Evolutionary conservation across 2,797 vertebrate species (phyloP), one percentile per base, ranked within the genome.

Genomic region (Fratercula arctica): DNA sequence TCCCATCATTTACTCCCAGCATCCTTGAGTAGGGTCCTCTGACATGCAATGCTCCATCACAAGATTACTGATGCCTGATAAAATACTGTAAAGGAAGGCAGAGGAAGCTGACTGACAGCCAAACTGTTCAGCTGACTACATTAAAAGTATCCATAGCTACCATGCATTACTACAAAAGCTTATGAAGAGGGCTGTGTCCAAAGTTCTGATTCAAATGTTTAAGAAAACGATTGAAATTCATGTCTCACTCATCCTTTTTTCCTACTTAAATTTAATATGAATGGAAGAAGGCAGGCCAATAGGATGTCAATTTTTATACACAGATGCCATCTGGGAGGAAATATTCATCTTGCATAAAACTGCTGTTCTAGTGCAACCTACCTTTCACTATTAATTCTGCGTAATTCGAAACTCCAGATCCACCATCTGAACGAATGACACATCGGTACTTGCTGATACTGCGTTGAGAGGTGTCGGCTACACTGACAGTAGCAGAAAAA

Each of bases 391-490:
- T 99, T 72, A 99, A 97, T 84, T 99, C 99, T 0, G 99, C 99
- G 1, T 99, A 99, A 97, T 99, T 99, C 70, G 99, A 99, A 72
- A 99, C 99, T 2, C 99, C 99, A 0, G 99, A 99, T 8, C 99
- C 99, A 0, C 99, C 99, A 3, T 99, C 99, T 0, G 99, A 99
- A 26, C 99, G 99, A 94, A 99, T 99, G 93, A 99, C 99, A 1
- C 99, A 99, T 70, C 99, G 98, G 93, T 99, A 99, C 85, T 99
- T 99, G 97, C 99, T 99, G 85, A 99, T 97, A 45, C 99, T 99
- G n/a, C 99, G 98, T 93, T 99, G 99, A 1, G 99, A 98, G 0
- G 99, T 99, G 97, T 99, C 99, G 1, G 98, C 99, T 10, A 99
- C 99, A 0, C 98, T 99, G 60, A 99, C 99, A 0, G 99, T 99